Evolutionary conservation across 2,113 vertebrate species (phyloP), one percentile per base, ranked within the genome.

Genomic region (rabbit (Oryctolagus cuniculus)): DNA sequence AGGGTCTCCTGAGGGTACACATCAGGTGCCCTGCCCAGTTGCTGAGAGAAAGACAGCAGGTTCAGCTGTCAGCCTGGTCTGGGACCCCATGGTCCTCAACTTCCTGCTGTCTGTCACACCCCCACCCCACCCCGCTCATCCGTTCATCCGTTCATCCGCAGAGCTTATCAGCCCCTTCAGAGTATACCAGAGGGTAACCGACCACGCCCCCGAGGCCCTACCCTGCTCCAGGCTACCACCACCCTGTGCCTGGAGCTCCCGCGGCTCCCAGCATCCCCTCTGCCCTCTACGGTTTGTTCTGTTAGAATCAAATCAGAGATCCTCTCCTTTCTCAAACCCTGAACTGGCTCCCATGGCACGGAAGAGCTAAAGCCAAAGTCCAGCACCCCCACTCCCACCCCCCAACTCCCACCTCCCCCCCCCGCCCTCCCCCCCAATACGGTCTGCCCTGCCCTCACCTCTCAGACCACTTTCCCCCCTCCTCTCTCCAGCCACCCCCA

Each of bases 381-480:
- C 29, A 29, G 31, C 51, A 58, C 2, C 72, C 17, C 31, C 44
- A 38, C 55, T 58, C 55, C 55, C 4, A 17, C 55, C 55, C 13
- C 13, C 55, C 55, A 11, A 58, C 17, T n/a, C n/a, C 55, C 55
- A 16, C 55, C 55, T 10, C 13, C 55, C 55, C 17, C 67, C 17
- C 9, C 11, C 4, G 34, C 27, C 67, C 64, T 0, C 38, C 6
- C 38, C 38, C 38, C 38, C 38, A 38, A 0, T 10, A 10, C 0
- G 13, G 11, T 4, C 55, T 19, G 1, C 29, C 27, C n/a, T 44
- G 38, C 64, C 17, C 7, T 53, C 38, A 0, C 9, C 24, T 63
- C 87, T 49, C 11, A 0, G 29, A 49, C 22, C n/a, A 22, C 21
- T 10, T 49, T 34, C 6, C 13, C 1, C 55, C 55, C 29, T 58